A percentile compares a stretch with the other conserved stretches of the same genome.
Evolutionary conservation across 2,888 invertebrate genomes (phyloP).

Genomic region (Andricus quercusramuli): DNA sequence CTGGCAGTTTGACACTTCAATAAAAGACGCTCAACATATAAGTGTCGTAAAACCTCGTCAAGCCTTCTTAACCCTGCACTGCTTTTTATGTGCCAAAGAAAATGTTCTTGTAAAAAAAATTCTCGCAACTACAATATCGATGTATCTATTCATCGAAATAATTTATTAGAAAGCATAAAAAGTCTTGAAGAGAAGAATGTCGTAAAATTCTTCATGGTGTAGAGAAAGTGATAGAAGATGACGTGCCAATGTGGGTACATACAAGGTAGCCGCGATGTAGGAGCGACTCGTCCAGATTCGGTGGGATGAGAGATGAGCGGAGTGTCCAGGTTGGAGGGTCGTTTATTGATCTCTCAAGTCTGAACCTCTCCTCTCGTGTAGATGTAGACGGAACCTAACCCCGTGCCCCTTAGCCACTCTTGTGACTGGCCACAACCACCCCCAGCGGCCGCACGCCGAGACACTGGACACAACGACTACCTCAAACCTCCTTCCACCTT

Average conservation of each 20-base stretch:
- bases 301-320: slow-evolving; percentile 71
- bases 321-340: slow-evolving; percentile 78
- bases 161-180: slow-evolving; percentile 7
- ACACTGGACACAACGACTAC: slow-evolving; percentile 77
- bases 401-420: slow-evolving; percentile 66
- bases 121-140: background rate
- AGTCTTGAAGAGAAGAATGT: background rate
- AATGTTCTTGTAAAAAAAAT: background rate
- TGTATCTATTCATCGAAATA: background rate
- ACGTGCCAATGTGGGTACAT: slow-evolving; percentile 48
- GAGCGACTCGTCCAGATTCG: slow-evolving; percentile 58
- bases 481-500: slow-evolving; percentile 69
- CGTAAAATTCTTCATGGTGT: background rate
- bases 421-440: slow-evolving; percentile 76
- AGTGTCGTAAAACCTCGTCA: slow-evolving; percentile 6
- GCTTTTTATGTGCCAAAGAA: background rate
- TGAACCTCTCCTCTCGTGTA: slow-evolving; percentile 71
- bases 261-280: slow-evolving; percentile 58
- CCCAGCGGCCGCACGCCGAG: slow-evolving; percentile 72
- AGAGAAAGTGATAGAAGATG: slow-evolving; percentile 31
- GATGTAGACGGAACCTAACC: slow-evolving; percentile 71
- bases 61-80: background rate
- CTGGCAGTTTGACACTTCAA: slow-evolving; percentile 9
- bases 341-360: slow-evolving; percentile 79
- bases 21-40: background rate